These are phyloP conservation scores for Salpingus planirostris DNA, from an alignment of 2,888 invertebrate genomes.

Conservation along the genomic window DNA sequence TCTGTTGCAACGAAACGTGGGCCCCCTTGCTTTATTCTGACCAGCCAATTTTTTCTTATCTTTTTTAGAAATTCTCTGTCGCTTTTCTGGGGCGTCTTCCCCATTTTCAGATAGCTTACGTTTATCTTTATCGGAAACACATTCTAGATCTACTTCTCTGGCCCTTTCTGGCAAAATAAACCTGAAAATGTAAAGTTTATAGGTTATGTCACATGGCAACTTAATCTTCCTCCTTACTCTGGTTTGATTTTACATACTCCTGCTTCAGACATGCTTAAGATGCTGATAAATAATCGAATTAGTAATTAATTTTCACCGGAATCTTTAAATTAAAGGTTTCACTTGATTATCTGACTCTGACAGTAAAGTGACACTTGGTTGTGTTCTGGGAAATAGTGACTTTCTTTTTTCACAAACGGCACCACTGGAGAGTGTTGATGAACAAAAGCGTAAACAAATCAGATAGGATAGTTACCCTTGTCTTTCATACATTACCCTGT, in stretches of 20 bases:
- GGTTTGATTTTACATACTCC: constrained; percentile 44
- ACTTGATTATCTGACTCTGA: no score
- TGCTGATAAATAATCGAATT: no score
- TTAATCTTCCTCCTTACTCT: constrained; percentile 36
- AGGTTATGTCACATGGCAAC: constrained; percentile 9
- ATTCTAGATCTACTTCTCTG: constrained; percentile 37
- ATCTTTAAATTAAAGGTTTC: no score
- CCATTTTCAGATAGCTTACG: constrained; percentile 26
- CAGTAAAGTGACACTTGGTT: no score
- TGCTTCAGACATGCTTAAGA: constrained; percentile 10
- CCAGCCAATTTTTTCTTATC: constrained; percentile 49
- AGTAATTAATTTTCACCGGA: no score
- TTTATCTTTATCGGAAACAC: constrained; percentile 40
- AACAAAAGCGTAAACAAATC: no score
- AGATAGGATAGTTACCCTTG: no score
- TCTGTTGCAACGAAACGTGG: constrained; percentile 51
- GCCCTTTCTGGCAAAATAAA: constrained; percentile 42
- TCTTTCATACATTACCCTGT: no score
- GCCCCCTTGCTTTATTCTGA: constrained; percentile 73
- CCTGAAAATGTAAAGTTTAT: constrained; percentile 28
- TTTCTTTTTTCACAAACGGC: no score
- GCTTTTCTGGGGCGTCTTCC: constrained; percentile 37
- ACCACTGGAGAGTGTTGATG: no score
- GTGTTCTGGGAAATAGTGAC: no score
- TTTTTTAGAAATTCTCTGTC: constrained; percentile 28